Percentiles rank a stretch among this genome's conserved stretches.
phyloP scores from a whole-genome alignment of 2,888 invertebrate species.

The Agonopterix arenella region DNA sequence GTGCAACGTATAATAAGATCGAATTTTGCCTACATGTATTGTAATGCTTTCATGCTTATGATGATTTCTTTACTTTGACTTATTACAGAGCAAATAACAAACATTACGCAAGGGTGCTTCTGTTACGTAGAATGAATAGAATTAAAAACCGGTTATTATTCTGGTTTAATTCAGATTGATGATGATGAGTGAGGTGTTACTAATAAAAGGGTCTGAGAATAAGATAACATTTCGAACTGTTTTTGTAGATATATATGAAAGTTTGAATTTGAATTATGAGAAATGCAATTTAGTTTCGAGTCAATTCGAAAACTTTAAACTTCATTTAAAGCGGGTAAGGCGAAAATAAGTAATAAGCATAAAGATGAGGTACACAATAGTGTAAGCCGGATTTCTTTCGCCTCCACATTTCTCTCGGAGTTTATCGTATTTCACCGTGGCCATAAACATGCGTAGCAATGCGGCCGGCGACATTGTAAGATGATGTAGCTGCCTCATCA shows the following conservation, averaged over 20 bases:
- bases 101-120: slow-evolving; percentile 6
- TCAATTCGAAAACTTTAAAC: not conserved
- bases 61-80: no score
- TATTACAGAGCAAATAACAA: not conserved
- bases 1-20: no score
- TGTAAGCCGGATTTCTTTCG: slow-evolving; percentile 65
- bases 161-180: slow-evolving; percentile 45
- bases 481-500: slow-evolving; percentile 74
- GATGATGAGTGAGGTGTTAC: slow-evolving; percentile 16
- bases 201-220: not conserved
- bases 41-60: no score
- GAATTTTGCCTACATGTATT: no score
- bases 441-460: slow-evolving; percentile 61
- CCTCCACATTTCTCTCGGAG: slow-evolving; percentile 62
- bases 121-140: slow-evolving; percentile 10
- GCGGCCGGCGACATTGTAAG: slow-evolving; percentile 69
- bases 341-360: slow-evolving; percentile 72
- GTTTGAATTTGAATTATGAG: no score
- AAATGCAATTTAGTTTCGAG: no score
- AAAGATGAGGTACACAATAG: slow-evolving; percentile 64
- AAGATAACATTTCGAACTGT: no score
- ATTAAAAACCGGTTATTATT: slow-evolving; percentile 40
- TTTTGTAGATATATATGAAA: no score
- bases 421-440: slow-evolving; percentile 70
- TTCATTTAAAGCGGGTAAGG: slow-evolving; percentile 45